Evolutionary conservation across 2,113 vertebrate species (phyloP), one percentile per base, ranked within the genome.

Genomic region (Pluvianellus socialis): DNA sequence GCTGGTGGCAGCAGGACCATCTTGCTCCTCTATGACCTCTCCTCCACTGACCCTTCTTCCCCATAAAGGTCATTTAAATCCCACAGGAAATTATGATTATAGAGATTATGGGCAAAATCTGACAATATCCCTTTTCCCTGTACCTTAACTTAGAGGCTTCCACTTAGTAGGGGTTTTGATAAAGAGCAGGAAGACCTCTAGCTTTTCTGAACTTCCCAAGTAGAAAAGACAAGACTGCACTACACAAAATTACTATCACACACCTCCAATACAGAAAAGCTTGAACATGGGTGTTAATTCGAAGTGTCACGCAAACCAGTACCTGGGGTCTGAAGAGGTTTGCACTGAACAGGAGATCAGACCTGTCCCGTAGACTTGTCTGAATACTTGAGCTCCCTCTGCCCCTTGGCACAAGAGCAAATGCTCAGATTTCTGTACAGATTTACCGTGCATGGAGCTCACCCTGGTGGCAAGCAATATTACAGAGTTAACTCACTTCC

Each of bases 361-460:
- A 77, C 20, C 30, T 47, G 30, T 49, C 59, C 33, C 35, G 4
- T 2, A 52, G 20, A 44, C 1, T 0, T 32, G 49, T n/a, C 56
- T 68, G 58, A 35, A n/a, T 33, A 19, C 8, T 68, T 30, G 26
- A 88, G 62, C 28, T 83, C 58, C 22, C 42, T 88, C 49, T 10
- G 21, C 13, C 17, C 15, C 12, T 63, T 10, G 8, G 7, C 66
- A 55, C 0, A 0, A 12, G 15, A 59, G 7, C 26, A 65, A 63
- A 65, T 47, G 33, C 45, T 89, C 35, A 44, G 42, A 15, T 28
- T 76, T 52, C 45, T 27, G 3, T 7, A 27, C 0, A 2, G 24
- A 40, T 91, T 96, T 66, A 17, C 35, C 5, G 5, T 6, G 63
- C 21, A 10, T 14, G 40, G 42, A 72, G 58, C 20, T 88, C 72